phyloP scores from a whole-genome alignment of 2,888 invertebrate genomes.

The Drosophila phalerata region DNA sequence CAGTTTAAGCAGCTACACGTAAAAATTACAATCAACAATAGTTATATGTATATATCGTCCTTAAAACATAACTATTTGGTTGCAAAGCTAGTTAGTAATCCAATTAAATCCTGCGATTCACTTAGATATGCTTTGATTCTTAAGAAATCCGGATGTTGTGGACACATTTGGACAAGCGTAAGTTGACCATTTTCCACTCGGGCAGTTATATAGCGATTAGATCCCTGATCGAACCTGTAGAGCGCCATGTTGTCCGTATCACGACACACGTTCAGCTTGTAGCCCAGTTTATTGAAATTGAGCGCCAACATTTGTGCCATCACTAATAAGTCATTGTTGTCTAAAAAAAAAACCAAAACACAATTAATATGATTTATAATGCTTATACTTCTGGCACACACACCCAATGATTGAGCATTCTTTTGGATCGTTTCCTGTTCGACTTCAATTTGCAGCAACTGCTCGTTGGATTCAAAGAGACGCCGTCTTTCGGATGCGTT shows the following conservation, averaged over 20 bases:
- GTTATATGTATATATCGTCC: too few relatives aligned
- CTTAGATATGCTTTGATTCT: constrained; percentile 31
- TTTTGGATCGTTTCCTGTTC: constrained; percentile 2
- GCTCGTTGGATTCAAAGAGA: neutral
- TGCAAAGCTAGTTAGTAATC: constrained; percentile 36
- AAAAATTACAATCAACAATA: too few relatives aligned
- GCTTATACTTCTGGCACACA: neutral
- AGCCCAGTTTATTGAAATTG: constrained; percentile 20
- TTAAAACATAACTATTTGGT: neutral
- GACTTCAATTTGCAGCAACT: neutral
- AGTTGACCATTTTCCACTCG: neutral
- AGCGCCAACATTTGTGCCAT: neutral
- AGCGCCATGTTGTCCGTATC: constrained; percentile 4
- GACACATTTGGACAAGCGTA: constrained; percentile 39
- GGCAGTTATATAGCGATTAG: constrained; percentile 5
- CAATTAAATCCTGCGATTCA: constrained; percentile 46
- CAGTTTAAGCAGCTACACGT: too few relatives aligned
- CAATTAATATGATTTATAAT: neutral
- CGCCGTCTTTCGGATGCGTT: neutral
- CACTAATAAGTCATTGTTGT: neutral
- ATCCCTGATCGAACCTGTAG: constrained; percentile 25
- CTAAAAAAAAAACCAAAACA: neutral
- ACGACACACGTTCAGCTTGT: neutral
- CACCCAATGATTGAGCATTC: constrained; percentile 10
- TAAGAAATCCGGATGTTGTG: constrained; percentile 25